Evolutionary conservation across 2,888 invertebrate species (phyloP), one percentile per base, ranked within the genome.

Genomic region (Girardia tigrina): DNA sequence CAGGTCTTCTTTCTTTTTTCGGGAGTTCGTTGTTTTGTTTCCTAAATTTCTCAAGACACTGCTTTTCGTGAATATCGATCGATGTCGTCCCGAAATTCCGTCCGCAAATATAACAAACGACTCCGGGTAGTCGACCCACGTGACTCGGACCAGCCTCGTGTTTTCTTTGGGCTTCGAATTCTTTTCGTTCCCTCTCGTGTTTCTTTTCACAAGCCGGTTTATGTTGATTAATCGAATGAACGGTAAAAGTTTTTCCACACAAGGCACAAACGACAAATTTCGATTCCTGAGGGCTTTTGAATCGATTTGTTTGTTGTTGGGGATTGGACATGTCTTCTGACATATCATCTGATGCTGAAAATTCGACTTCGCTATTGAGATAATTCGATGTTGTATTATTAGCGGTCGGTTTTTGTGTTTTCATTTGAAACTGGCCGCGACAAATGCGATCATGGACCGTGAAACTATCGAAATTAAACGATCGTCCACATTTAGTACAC

Each of bases 101-200:
- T n/a, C 76, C 76, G 75, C 78, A 78, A 26, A 78, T 76, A 71
- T 78, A 78, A 70, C 78, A 78, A 20, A 78, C 27, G 8, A 76
- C 77, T 23, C 56, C 56, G n/a, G 56, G 56, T 56, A 56, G 23
- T n/a, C 56, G 4, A 56, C 56, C 56, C 77, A 85, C 85, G 27
- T 81, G 80, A 1, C 81, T 81, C 70, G 81, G 56, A 56, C 56
- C 56, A 56, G 56, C 56, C 4, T 56, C 56, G n/a, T 56, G 56
- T 56, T 56, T 56, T 56, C 56, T 4, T 16, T 56, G 56, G n/a
- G n/a, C 4, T 56, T 56, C 56, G n/a, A 20, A 23, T 56, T 56
- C 56, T 56, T 56, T 56, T 8, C 56, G 56, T 56, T 56, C 56
- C n/a, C 56, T 4, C 23, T 56, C 8, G 4, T n/a, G 20, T 56